Conservation (phyloP, 1,140 invertebrate species). For the Drosophila repleta region DNA sequence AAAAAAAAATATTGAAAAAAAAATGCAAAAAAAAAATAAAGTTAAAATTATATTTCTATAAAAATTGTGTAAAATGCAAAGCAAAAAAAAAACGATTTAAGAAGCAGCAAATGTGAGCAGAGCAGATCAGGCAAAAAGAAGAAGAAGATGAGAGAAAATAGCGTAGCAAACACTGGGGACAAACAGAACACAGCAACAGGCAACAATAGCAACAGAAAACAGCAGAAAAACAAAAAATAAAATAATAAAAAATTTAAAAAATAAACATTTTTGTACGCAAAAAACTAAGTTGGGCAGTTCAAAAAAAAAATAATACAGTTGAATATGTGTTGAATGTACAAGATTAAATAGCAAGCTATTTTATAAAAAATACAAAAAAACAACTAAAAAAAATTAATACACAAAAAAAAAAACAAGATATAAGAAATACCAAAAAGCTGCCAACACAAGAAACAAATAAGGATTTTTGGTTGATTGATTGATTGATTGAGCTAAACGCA, state of each 20-base stretch:
- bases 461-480: constrained; percentile 47
- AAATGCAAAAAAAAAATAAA: constrained; percentile 34
- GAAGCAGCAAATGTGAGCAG: constrained; percentile 21
- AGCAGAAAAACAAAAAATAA: constrained; percentile 21
- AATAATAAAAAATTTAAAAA: constrained; percentile 10
- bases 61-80: constrained; percentile 46
- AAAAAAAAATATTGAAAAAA: constrained; percentile 27
- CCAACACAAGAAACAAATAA: constrained; percentile 55
- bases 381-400: constrained; percentile 9
- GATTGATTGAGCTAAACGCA: constrained; percentile 42
- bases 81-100: background rate
- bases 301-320: constrained; percentile 40
- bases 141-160: constrained; percentile 51
- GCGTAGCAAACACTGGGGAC: constrained; percentile 66
- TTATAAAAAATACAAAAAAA: constrained; percentile 64
- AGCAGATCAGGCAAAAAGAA: constrained; percentile 8
- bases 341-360: constrained; percentile 65
- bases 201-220: constrained; percentile 59
- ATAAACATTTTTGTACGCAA: constrained; percentile 57
- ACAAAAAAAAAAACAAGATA: constrained; percentile 12
- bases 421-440: constrained; percentile 63
- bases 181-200: constrained; percentile 39
- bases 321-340: constrained; percentile 59
- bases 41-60: constrained; percentile 77
- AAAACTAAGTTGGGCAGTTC: constrained; percentile 44